Evolutionary conservation across 2,888 invertebrate species (phyloP).

Genomic region (Frankliniella fusca): DNA sequence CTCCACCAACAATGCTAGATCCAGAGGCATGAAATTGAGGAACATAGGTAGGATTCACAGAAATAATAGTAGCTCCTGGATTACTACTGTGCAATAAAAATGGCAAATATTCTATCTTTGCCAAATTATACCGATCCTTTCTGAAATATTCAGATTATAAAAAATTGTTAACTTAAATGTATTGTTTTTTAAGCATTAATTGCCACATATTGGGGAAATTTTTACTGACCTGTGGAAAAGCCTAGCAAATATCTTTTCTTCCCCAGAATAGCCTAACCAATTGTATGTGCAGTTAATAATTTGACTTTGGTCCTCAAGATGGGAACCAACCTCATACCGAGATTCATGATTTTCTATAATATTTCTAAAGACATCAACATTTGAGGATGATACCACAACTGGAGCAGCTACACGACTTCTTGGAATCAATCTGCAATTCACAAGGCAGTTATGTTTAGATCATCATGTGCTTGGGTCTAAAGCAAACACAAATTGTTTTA

Average conservation of each 20-base stretch:
- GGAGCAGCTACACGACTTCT: slow-evolving; percentile 90
- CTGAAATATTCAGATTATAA: slow-evolving; percentile 47
- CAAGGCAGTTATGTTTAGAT: too few relatives aligned
- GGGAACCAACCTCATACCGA: slow-evolving; percentile 91
- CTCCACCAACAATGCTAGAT: slow-evolving; percentile 76
- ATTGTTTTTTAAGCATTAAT: slow-evolving; percentile 23
- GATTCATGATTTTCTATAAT: slow-evolving; percentile 87
- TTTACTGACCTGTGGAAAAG: slow-evolving; percentile 59
- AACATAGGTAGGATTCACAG: slow-evolving; percentile 69
- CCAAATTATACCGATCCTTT: slow-evolving; percentile 90
- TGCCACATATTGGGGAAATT: slow-evolving; percentile 10
- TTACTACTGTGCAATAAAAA: slow-evolving; percentile 86
- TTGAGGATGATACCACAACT: slow-evolving; percentile 78
- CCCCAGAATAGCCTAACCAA: slow-evolving; percentile 78
- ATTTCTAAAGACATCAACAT: slow-evolving; percentile 83
- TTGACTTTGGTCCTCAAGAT: slow-evolving; percentile 89
- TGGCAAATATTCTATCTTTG: slow-evolving; percentile 85
- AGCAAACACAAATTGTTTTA: not conserved
- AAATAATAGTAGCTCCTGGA: slow-evolving; percentile 78
- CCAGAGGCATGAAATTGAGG: slow-evolving; percentile 70
- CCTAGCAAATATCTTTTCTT: slow-evolving; percentile 68
- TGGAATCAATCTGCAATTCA: slow-evolving; percentile 62
- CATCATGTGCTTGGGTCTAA: too few relatives aligned
- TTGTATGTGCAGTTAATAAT: slow-evolving; percentile 90
- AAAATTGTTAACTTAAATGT: slow-evolving; percentile 11